Conservation (phyloP, 1,140 invertebrate genomes). For the Maniola jurtina region DNA sequence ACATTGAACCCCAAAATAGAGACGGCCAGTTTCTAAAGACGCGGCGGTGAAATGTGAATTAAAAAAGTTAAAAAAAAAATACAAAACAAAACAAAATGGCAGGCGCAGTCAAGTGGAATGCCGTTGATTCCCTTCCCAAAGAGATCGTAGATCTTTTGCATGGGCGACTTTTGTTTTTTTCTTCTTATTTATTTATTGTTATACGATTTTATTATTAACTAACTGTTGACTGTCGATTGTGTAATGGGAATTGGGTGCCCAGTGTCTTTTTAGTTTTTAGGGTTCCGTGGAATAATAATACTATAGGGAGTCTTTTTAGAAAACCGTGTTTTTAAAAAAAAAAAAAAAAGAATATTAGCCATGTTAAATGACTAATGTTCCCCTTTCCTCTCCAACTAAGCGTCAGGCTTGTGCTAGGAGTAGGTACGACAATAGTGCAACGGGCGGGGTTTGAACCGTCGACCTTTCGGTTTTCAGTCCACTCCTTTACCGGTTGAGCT, state of each 20-base stretch:
- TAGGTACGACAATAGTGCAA: too few relatives aligned
- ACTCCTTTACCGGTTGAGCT: too few relatives aligned
- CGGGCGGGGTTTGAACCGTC: too few relatives aligned
- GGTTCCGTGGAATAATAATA: not conserved
- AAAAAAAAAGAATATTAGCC: too few relatives aligned
- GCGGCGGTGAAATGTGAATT: conserved; percentile 36
- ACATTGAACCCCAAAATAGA: conserved; percentile 32
- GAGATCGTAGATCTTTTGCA: conserved; percentile 32
- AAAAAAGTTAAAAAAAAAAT: not conserved
- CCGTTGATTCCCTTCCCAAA: conserved; percentile 40
- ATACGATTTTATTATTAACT: conserved; percentile 13
- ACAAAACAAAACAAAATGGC: conserved; percentile 43
- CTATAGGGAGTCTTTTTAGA: too few relatives aligned
- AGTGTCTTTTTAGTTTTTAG: not conserved
- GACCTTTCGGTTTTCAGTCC: too few relatives aligned
- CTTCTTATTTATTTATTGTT: conserved; percentile 13
- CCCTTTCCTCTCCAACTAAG: too few relatives aligned
- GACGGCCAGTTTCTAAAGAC: conserved; percentile 41
- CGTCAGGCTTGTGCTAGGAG: too few relatives aligned
- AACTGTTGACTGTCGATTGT: not conserved
- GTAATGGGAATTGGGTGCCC: not conserved
- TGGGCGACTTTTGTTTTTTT: conserved; percentile 22
- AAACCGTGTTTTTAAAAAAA: too few relatives aligned
- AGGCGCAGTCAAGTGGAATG: conserved; percentile 45
- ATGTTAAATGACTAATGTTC: too few relatives aligned